Percentiles rank a stretch among this genome's conserved stretches.
Conservation (phyloP, 2,888 invertebrate genomes). For the Drosophila fungiperda region DNA sequence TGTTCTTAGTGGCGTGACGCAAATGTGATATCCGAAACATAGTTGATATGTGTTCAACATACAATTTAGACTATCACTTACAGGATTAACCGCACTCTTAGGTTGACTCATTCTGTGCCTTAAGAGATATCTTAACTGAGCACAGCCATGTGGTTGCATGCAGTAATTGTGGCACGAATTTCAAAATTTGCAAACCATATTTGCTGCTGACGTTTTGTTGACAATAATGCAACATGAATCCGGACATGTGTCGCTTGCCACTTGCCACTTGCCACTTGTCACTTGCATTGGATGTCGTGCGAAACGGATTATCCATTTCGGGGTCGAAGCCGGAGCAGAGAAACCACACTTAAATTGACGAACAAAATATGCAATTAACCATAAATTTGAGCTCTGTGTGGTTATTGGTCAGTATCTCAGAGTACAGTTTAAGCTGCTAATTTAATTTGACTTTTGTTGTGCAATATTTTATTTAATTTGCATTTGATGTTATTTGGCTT, state of each 20-base stretch:
- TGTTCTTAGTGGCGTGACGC: not conserved
- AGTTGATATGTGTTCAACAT: not conserved
- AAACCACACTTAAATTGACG: not conserved
- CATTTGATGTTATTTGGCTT: slow-evolving; percentile 2
- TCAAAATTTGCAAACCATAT: not conserved
- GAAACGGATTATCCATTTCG: too few relatives aligned
- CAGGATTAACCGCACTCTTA: not conserved
- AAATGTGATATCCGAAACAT: not conserved
- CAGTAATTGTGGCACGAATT: not conserved
- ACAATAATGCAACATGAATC: not conserved
- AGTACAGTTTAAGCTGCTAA: not conserved
- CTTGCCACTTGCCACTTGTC: not conserved
- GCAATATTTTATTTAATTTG: slow-evolving; percentile 3
- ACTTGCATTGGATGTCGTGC: not conserved
- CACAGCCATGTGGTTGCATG: not conserved
- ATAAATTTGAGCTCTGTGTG: not conserved
- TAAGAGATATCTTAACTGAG: not conserved
- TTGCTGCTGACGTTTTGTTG: not conserved
- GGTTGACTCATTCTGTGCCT: not conserved
- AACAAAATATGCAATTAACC: not conserved
- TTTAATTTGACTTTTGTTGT: slow-evolving; percentile 3
- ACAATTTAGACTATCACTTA: not conserved
- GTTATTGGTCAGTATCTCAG: not conserved
- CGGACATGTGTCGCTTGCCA: not conserved
- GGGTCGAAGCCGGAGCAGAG: not conserved